A percentile compares a stretch with the other conserved stretches of the same genome.
Conservation (phyloP, 2,797 vertebrate species). For the Clarias laeviceps region DNA sequence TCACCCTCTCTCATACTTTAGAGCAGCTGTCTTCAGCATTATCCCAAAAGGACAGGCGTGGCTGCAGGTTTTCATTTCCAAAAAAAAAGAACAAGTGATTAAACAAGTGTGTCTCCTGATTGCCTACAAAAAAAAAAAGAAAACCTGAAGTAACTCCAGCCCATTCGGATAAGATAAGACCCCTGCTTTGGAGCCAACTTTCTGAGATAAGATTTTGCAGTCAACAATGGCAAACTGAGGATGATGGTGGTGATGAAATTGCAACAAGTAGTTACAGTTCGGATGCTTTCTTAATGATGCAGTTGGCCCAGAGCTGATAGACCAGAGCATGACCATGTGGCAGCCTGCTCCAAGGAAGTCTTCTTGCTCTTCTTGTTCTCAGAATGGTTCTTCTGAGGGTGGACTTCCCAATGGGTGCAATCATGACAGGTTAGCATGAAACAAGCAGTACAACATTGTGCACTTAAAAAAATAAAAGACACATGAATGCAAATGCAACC, state of each 20-base stretch:
- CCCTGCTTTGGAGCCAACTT: conserved; percentile 10
- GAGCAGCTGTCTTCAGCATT: neutral
- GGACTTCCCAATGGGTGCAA: conserved; percentile 88
- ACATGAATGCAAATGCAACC: conserved; percentile 3
- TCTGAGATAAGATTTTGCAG: neutral
- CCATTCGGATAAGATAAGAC: neutral
- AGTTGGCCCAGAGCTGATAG: conserved; percentile 92
- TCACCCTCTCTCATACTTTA: conserved; percentile 6
- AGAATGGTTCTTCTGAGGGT: conserved; percentile 85
- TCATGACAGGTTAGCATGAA: conserved; percentile 83
- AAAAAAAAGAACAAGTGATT: neutral
- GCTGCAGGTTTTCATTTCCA: neutral
- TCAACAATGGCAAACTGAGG: conserved; percentile 4
- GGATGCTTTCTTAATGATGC: conserved; percentile 46
- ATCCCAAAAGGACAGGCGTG: neutral
- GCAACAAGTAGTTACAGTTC: conserved; percentile 26
- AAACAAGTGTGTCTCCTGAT: neutral
- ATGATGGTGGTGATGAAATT: conserved; percentile 13
- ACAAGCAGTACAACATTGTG: neutral
- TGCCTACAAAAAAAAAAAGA: neutral
- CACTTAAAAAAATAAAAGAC: neutral
- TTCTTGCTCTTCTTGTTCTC: conserved; percentile 93
- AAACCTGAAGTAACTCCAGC: neutral
- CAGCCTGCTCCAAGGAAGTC: conserved; percentile 89
- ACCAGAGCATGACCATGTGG: conserved; percentile 85